phyloP scores from a whole-genome alignment of 2,797 vertebrate genomes.

The Sardinella longiceps region DNA sequence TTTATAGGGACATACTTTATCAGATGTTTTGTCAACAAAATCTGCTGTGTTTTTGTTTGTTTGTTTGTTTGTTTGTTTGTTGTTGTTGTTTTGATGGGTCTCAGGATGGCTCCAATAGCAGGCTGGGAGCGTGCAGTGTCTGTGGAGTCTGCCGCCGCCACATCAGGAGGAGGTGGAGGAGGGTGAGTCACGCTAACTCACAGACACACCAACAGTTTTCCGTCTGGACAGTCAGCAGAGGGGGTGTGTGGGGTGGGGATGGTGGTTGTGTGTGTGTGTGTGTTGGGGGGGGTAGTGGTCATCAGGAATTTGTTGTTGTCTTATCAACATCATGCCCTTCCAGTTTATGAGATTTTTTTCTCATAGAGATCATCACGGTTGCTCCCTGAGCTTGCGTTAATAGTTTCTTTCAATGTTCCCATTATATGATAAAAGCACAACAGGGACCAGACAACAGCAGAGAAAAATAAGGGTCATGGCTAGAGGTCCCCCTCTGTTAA shows the following conservation, averaged over 20 bases:
- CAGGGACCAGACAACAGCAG: neutral
- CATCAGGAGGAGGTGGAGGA: neutral
- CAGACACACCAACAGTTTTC: neutral
- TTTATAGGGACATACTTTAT: neutral
- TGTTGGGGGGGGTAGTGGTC: too few relatives aligned
- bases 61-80: too few relatives aligned
- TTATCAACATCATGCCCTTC: neutral
- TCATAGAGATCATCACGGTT: neutral
- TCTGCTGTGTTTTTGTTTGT: neutral
- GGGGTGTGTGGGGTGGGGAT: neutral
- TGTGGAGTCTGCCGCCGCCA: neutral
- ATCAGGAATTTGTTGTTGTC: neutral
- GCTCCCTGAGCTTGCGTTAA: neutral
- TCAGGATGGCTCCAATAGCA: constrained; percentile 20
- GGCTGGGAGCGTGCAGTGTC: neutral
- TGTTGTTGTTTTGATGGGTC: neutral
- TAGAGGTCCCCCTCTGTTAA: neutral
- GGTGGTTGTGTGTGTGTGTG: neutral
- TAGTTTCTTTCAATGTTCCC: neutral
- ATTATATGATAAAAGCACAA: constrained; percentile 7
- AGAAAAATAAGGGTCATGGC: constrained; percentile 1
- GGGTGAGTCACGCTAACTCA: neutral
- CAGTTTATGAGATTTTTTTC: neutral
- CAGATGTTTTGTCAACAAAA: neutral
- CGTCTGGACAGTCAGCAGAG: neutral